Evolutionary conservation across 92 coral and sea anemone species (phyloP), one percentile per base, ranked within the genome.

Genomic region (Bergia sp.): DNA sequence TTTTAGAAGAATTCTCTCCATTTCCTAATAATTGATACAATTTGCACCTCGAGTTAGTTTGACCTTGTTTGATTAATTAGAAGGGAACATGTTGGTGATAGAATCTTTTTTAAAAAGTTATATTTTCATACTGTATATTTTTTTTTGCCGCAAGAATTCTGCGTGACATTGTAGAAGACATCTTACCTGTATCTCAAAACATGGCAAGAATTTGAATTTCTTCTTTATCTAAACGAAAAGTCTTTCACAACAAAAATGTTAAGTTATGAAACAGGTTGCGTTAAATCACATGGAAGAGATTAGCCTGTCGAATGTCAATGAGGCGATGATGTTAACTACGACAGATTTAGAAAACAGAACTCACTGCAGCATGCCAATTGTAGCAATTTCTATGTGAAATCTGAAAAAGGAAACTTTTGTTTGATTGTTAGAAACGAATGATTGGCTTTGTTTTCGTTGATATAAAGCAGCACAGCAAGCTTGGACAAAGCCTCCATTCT

Each of bases 291-390:
- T 84, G 77, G 43, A 71, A 84, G 66, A 69, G 45, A 71, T 84
- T 84, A 84, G 79, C 7, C 87, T 71, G 87, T 44, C 47, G 40
- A 71, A 84, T 47, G n/a, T 84, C 87, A 84, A 76, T 39, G 41
- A 29, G 20, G 10, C 21, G 61, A 37, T 84, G 77, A 36, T 50
- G 64, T 44, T 18, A 69, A 71, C 43, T 37, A 3, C 36, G 39
- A 38, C 65, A 84, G 47, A 71, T 71, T 71, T 45, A 44, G 4
- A 84, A 83, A 84, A 37, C 65, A 84, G 43, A 38, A 13, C 15
- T 84, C 77, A 53, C 78, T 84, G 0, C 15, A 41, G 43, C 58
- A 45, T 72, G 64, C 37, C 29, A 71, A 47, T 49, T 29, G 29
- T 16, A 2, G 85, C 41, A 55, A 61, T 9, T 37, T 15, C 4